Conservation (phyloP, 2,888 invertebrate genomes). For the Apantesis nais region DNA sequence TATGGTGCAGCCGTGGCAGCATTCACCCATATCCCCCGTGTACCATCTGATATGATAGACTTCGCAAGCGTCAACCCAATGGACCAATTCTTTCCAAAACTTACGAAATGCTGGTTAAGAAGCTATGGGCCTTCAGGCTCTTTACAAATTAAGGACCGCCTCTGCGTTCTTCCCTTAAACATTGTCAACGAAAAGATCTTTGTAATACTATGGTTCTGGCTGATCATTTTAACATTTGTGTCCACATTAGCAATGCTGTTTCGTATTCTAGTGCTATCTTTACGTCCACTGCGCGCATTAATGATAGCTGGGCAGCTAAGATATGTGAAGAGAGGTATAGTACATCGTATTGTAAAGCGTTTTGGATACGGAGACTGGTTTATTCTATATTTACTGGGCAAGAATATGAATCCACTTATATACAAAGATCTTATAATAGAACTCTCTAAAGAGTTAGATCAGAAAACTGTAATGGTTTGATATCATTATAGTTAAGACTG, state of each 20-base stretch:
- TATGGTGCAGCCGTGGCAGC: slow-evolving; percentile 86
- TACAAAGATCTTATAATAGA: slow-evolving; percentile 87
- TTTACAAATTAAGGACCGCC: slow-evolving; percentile 84
- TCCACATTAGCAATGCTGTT: slow-evolving; percentile 88
- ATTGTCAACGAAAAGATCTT: slow-evolving; percentile 93
- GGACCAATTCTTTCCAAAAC: slow-evolving; percentile 89
- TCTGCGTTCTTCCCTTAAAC: slow-evolving; percentile 92
- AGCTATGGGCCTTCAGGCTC: slow-evolving; percentile 87
- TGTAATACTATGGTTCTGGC: slow-evolving; percentile 91
- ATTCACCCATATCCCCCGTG: slow-evolving; percentile 71
- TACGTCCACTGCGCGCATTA: slow-evolving; percentile 85
- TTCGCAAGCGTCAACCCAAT: slow-evolving; percentile 86
- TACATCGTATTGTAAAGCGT: slow-evolving; percentile 81
- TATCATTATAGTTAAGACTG: slow-evolving; percentile 7
- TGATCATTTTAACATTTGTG: slow-evolving; percentile 87
- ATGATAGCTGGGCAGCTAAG: slow-evolving; percentile 87
- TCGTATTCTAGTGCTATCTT: slow-evolving; percentile 84
- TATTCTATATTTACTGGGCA: slow-evolving; percentile 89
- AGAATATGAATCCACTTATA: slow-evolving; percentile 90
- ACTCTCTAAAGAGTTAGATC: slow-evolving; percentile 74
- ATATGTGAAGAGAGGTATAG: slow-evolving; percentile 79
- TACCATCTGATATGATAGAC: slow-evolving; percentile 58
- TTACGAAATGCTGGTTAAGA: slow-evolving; percentile 87
- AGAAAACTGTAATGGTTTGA: slow-evolving; percentile 66
- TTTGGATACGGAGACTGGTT: slow-evolving; percentile 92